These are phyloP conservation scores for Ectemnius lituratus DNA, from an alignment of 2,888 invertebrate genomes.

Conservation along the genomic window DNA sequence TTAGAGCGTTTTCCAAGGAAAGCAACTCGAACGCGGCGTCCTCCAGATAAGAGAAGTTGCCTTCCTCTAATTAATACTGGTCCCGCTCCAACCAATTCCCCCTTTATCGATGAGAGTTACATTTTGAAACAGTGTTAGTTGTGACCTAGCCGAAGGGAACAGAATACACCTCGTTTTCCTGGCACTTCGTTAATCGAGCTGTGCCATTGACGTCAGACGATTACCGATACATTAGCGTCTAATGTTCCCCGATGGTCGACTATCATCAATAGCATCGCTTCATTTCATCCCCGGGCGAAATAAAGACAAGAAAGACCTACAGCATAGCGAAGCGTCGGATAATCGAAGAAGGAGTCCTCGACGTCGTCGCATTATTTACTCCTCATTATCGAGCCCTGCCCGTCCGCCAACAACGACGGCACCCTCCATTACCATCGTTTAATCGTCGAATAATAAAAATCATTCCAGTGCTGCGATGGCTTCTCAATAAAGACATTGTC, in stretches of 20 bases:
- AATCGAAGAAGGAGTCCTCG: slow-evolving; percentile 41
- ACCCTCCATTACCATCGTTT: slow-evolving; percentile 37
- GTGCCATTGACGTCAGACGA: too few relatives aligned
- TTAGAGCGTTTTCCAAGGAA: too few relatives aligned
- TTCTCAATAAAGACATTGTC: slow-evolving; percentile 76
- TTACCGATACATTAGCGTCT: too few relatives aligned
- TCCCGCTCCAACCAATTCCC: too few relatives aligned
- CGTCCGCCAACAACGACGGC: slow-evolving; percentile 12
- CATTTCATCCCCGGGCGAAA: not conserved
- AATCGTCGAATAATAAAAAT: slow-evolving; percentile 68
- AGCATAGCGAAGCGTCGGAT: slow-evolving; percentile 22
- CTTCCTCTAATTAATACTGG: too few relatives aligned
- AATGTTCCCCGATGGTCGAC: not conserved
- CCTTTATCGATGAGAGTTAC: too few relatives aligned
- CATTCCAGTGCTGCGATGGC: slow-evolving; percentile 59
- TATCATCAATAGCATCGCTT: slow-evolving; percentile 1
- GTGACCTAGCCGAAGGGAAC: too few relatives aligned
- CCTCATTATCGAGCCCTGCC: slow-evolving; percentile 47
- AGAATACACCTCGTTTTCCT: too few relatives aligned
- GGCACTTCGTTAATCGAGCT: too few relatives aligned
- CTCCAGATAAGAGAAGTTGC: too few relatives aligned
- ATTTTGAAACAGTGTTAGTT: too few relatives aligned
- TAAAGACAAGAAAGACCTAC: not conserved
- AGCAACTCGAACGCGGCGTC: too few relatives aligned
- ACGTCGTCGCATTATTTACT: slow-evolving; percentile 58